phyloP scores from a whole-genome alignment of 2,888 invertebrate species.

The Tipula confusa region DNA sequence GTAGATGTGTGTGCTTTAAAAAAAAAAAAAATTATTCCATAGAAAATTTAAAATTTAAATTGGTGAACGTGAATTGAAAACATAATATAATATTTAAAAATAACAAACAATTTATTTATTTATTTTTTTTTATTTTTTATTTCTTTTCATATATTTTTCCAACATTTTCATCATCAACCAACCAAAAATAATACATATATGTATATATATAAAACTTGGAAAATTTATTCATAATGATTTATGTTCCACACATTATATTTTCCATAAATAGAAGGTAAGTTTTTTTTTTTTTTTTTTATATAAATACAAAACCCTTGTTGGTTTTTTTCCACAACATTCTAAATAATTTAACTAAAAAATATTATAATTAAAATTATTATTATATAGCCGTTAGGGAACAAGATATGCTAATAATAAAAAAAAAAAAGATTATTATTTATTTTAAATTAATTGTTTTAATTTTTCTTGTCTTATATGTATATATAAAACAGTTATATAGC shows the following conservation, averaged over 20 bases:
- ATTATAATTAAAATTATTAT: conserved; percentile 7
- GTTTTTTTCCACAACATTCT: not conserved
- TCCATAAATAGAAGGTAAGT: conserved; percentile 14
- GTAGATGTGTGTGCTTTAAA: not conserved
- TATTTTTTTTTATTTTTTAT: not conserved
- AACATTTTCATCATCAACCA: conserved; percentile 12
- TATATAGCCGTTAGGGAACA: conserved; percentile 20
- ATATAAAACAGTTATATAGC: not conserved
- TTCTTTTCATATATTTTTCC: conserved; percentile 15
- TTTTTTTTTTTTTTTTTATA: not conserved
- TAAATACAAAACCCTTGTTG: not conserved
- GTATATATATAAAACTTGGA: not conserved
- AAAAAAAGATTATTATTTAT: conserved; percentile 1
- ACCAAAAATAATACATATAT: too few relatives aligned
- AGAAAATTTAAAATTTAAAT: conserved; percentile 10
- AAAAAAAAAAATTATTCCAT: not conserved
- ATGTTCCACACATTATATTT: not conserved
- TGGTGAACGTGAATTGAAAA: conserved; percentile 12
- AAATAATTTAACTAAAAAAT: not conserved
- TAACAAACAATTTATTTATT: not conserved
- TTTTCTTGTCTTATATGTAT: conserved; percentile 1
- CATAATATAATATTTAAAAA: not conserved
- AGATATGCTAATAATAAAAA: conserved; percentile 1
- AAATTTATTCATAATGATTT: not conserved
- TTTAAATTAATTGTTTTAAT: conserved; percentile 20